These are phyloP conservation scores for Tenebrosternarchus preto DNA, from an alignment of 2,113 vertebrate species.

Conservation along the genomic window DNA sequence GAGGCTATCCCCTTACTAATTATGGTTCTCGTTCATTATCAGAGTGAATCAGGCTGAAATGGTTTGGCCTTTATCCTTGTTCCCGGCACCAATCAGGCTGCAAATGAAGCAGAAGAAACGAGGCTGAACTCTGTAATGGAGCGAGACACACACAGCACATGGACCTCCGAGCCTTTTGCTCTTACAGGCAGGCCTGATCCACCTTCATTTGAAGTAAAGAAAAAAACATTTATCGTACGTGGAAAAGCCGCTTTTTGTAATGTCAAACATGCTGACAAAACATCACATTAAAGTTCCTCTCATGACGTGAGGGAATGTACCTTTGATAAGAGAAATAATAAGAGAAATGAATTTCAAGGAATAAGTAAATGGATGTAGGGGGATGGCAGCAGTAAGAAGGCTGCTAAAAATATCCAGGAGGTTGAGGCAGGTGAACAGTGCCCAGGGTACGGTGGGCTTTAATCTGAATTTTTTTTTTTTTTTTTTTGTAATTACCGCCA, in stretches of 20 bases:
- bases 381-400: conserved; percentile 27
- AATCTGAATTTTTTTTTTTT: not conserved
- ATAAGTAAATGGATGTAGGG: not conserved
- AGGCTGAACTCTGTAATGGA: conserved; percentile 60
- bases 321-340: not conserved
- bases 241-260: not conserved
- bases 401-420: conserved; percentile 29
- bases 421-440: not conserved
- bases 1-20: conserved; percentile 69
- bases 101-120: conserved; percentile 72
- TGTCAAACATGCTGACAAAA: not conserved
- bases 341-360: not conserved
- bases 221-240: not conserved
- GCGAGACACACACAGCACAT: conserved; percentile 57
- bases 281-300: not conserved
- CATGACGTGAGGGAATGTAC: not conserved
- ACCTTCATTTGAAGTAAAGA: conserved; percentile 20
- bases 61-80: conserved; percentile 60
- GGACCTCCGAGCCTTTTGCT: conserved; percentile 52
- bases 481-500: conserved; percentile 26
- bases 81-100: conserved; percentile 69
- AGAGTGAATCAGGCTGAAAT: conserved; percentile 64
- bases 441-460: not conserved
- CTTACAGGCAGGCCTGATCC: conserved; percentile 5
- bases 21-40: conserved; percentile 72